Evolutionary conservation across 1,140 invertebrate genomes (phyloP).

Genomic region (Coenobita brevimanus): DNA sequence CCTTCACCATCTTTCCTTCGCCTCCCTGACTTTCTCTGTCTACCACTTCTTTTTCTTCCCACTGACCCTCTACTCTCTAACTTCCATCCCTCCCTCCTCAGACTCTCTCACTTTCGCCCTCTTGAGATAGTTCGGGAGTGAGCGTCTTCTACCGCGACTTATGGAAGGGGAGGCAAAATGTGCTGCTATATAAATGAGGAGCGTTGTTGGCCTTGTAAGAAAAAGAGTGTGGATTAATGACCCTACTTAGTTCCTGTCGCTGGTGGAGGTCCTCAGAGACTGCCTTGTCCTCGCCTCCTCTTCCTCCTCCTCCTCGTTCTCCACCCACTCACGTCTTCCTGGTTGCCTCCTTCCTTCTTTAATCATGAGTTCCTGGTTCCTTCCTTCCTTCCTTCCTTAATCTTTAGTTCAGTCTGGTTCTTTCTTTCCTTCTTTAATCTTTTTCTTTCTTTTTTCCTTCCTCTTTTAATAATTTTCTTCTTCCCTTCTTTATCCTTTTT

Average conservation of each 20-base stretch:
- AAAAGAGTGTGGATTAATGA: slow-evolving; percentile 47
- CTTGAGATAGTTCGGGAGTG: neutral
- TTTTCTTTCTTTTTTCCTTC: neutral
- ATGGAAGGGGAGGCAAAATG: slow-evolving; percentile 30
- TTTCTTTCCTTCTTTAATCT: neutral
- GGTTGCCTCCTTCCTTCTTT: too few species aligned
- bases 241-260: slow-evolving; percentile 24
- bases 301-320: too few species aligned
- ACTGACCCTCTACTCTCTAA: neutral
- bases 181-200: slow-evolving; percentile 41
- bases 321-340: too few species aligned
- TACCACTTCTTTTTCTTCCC: neutral
- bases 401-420: too few species aligned
- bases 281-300: neutral
- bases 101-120: neutral
- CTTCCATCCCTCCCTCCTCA: neutral
- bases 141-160: neutral
- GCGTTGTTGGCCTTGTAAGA: slow-evolving; percentile 34
- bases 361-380: too few species aligned
- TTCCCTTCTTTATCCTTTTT: too few species aligned
- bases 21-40: too few species aligned
- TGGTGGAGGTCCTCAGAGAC: slow-evolving; percentile 5
- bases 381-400: too few species aligned
- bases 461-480: too few species aligned
- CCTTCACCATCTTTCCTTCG: too few species aligned